Evolutionary conservation across 2,113 vertebrate genomes (phyloP), one percentile per base, ranked within the genome.

Genomic region (Indicator maculatus): DNA sequence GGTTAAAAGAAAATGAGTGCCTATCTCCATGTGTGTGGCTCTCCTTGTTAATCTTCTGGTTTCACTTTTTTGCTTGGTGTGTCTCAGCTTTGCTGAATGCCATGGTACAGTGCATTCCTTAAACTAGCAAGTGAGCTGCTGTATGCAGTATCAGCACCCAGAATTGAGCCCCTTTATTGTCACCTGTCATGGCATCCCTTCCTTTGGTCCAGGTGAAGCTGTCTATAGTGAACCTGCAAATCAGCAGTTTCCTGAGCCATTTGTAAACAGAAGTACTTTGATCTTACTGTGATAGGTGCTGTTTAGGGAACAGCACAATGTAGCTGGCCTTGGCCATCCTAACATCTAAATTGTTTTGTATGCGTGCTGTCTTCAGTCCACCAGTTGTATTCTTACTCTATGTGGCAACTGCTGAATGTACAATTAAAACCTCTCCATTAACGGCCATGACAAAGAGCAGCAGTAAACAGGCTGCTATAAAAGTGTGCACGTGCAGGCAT

Each of bases 111-210:
- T 13, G 20, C 2, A 72, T 77, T 83, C 86, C 76, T 65, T 16
- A 7, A 3, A 1, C 15, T 23, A 4, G 39, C 18, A 1, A 1
- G 8, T 11, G 81, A 19, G 11, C 6, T 6, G 39, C 27, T 36
- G 2, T 1, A 0, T 2, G 0, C 30, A 1, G 1, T 10, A 5
- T 12, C 0, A 1, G 28, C 4, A 0, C 60, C 52, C 12, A 3
- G 65, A 61, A 2, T 21, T 16, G 4, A 19, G 60, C 9, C 60
- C 27, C 64, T 6, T 13, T 30, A 69, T 1, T 21, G 5, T 12
- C 47, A 12, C 47, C 66, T 63, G 33, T 33, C 31, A 2, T 41
- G 5, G 16, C 58, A 6, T 15, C 63, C 59, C 50, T 30, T 44
- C 4, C 63, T 4, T 2, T 66, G 59, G 75, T 59, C 75, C 16